A percentile compares a stretch with the other conserved stretches of the same genome.
Evolutionary conservation across 2,888 invertebrate genomes (phyloP).

Genomic region (Gymnosoma rotundatum): DNA sequence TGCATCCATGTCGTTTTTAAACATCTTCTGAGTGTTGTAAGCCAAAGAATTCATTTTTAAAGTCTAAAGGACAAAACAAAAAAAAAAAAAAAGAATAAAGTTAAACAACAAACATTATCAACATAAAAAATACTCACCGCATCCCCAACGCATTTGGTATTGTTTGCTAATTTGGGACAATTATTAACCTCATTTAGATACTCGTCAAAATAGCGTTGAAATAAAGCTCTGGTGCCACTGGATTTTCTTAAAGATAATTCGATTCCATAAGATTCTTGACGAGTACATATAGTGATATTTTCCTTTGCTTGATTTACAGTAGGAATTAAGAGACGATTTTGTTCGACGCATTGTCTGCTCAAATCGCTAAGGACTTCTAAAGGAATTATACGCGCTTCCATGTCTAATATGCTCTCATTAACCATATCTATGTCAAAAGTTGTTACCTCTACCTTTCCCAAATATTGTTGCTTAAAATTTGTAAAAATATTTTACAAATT

Average conservation of each 20-base stretch:
- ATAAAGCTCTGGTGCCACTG: slow-evolving; percentile 6
- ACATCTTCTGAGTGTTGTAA: slow-evolving; percentile 21
- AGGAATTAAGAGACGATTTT: slow-evolving; percentile 63
- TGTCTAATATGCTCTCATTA: slow-evolving; percentile 35
- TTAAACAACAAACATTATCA: not conserved
- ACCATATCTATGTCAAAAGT: not conserved
- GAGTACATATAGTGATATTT: slow-evolving; percentile 54
- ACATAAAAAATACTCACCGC: slow-evolving; percentile 11
- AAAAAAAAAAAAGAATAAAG: not conserved
- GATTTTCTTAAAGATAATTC: too few species aligned
- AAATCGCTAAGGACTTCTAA: slow-evolving; percentile 64
- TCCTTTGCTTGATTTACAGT: slow-evolving; percentile 42
- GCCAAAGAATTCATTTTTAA: slow-evolving; percentile 10
- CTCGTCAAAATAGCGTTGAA: slow-evolving; percentile 27
- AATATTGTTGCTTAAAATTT: too few species aligned
- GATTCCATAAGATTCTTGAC: not conserved
- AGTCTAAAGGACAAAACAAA: slow-evolving; percentile 35
- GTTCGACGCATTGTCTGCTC: slow-evolving; percentile 68
- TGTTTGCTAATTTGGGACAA: not conserved
- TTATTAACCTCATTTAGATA: not conserved
- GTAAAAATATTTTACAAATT: not conserved
- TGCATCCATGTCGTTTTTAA: slow-evolving; percentile 36
- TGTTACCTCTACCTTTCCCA: too few species aligned
- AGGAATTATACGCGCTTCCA: slow-evolving; percentile 60
- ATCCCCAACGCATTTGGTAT: not conserved